These are phyloP conservation scores for Enteromius afrohamiltoni DNA, from an alignment of 2,797 vertebrate species.

Conservation along the genomic window DNA sequence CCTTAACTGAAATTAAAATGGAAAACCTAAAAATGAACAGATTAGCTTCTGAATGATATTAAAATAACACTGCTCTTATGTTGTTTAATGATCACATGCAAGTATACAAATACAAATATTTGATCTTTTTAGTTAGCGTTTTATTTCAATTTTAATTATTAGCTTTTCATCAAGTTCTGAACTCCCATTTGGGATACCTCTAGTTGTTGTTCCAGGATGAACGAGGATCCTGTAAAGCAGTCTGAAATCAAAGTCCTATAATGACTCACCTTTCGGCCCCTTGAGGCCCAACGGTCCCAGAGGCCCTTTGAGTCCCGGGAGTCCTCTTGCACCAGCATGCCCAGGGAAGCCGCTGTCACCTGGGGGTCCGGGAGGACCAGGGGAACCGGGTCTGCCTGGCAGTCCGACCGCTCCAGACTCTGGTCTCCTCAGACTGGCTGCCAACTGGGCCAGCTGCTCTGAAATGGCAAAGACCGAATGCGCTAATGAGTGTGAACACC, in stretches of 20 bases:
- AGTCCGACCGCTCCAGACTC: constrained; percentile 90
- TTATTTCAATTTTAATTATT: neutral
- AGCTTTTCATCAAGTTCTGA: neutral
- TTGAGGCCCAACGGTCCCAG: constrained; percentile 84
- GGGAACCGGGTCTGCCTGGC: constrained; percentile 90
- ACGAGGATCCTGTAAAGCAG: neutral
- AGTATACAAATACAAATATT: neutral
- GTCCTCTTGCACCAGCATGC: constrained; percentile 88
- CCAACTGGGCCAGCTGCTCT: constrained; percentile 96
- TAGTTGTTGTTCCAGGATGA: neutral
- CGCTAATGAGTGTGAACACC: constrained; percentile 4
- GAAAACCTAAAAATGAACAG: neutral
- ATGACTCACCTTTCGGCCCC: constrained; percentile 90
- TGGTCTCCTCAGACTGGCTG: constrained; percentile 92
- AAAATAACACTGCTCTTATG: neutral
- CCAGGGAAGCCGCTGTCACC: constrained; percentile 95
- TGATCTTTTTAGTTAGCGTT: neutral
- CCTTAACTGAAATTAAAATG: neutral
- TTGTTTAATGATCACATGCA: neutral
- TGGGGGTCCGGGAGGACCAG: constrained; percentile 84
- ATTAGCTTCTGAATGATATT: neutral
- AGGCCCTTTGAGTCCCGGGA: constrained; percentile 96
- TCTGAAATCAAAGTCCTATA: neutral
- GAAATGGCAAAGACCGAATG: constrained; percentile 61
- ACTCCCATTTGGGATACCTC: neutral